Conservation (phyloP, 1,140 invertebrate genomes). For the Triops cancriformis region DNA sequence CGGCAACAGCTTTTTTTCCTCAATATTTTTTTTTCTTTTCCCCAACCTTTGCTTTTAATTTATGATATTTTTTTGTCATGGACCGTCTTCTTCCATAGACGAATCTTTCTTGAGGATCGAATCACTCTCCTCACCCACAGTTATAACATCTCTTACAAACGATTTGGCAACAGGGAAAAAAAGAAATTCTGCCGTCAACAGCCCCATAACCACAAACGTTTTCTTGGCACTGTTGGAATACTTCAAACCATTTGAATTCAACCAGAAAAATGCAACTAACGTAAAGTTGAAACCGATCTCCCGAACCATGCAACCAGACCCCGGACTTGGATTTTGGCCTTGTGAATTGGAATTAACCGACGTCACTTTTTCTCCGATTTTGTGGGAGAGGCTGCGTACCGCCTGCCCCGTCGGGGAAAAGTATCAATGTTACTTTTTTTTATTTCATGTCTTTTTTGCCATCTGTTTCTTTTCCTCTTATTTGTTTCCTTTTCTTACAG, state of each 20-base stretch:
- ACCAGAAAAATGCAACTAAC: background rate
- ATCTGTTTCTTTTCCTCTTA: background rate
- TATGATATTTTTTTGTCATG: background rate
- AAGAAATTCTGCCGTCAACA: slow-evolving; percentile 4
- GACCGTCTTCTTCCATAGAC: background rate
- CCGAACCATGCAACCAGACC: slow-evolving; percentile 8
- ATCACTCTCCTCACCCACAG: background rate
- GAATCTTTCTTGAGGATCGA: background rate
- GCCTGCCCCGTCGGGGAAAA: background rate
- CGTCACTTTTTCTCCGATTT: background rate
- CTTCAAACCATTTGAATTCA: background rate
- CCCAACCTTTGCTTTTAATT: background rate
- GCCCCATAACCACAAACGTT: background rate
- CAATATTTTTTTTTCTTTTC: background rate
- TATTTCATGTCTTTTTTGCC: background rate
- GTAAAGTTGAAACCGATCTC: slow-evolving; percentile 2
- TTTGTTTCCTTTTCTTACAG: background rate
- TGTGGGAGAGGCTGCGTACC: slow-evolving; percentile 2
- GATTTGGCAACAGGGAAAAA: background rate
- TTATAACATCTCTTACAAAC: background rate
- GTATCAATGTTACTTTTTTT: background rate
- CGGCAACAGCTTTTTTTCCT: background rate
- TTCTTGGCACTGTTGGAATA: background rate
- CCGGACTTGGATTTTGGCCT: slow-evolving; percentile 12
- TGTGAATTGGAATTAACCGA: slow-evolving; percentile 12